phyloP scores from a whole-genome alignment of 2,797 vertebrate genomes.

The Schizothorax lantsangensis region DNA sequence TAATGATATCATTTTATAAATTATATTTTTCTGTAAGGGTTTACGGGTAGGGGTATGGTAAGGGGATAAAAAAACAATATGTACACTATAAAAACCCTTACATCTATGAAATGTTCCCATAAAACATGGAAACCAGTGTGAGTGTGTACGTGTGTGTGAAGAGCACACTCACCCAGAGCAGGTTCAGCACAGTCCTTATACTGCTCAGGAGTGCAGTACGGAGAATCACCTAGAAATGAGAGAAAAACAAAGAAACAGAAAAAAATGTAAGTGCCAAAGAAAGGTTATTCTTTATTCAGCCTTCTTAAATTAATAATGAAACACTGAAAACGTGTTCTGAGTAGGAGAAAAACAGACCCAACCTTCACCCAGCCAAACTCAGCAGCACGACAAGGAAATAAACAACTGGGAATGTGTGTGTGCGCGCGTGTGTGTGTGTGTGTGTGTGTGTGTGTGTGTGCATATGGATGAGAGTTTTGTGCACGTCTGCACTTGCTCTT shows the following conservation, averaged over 20 bases:
- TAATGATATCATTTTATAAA: too few species aligned
- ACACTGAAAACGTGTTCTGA: not conserved
- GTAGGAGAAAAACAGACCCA: slow-evolving; percentile 12
- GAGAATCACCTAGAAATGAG: slow-evolving; percentile 88
- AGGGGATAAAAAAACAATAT: not conserved
- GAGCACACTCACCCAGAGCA: slow-evolving; percentile 81
- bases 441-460: not conserved
- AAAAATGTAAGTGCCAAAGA: slow-evolving; percentile 5
- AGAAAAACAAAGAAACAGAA: slow-evolving; percentile 47
- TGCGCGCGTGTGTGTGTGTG: not conserved
- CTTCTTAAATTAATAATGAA: slow-evolving; percentile 26
- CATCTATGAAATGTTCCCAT: not conserved
- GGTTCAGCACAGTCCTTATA: slow-evolving; percentile 98
- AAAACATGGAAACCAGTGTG: not conserved
- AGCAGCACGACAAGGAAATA: not conserved
- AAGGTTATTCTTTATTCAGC: not conserved
- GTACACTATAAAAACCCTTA: not conserved
- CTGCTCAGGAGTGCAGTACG: slow-evolving; percentile 98
- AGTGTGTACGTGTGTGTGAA: not conserved
- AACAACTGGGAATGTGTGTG: not conserved
- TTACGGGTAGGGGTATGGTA: not conserved
- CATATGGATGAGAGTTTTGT: not conserved
- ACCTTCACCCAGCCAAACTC: not conserved
- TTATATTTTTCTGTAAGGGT: not conserved
- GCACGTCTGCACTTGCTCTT: not conserved